These are phyloP conservation scores for Trypoxylon attenuatum DNA, from an alignment of 2,888 invertebrate genomes.

Conservation along the genomic window DNA sequence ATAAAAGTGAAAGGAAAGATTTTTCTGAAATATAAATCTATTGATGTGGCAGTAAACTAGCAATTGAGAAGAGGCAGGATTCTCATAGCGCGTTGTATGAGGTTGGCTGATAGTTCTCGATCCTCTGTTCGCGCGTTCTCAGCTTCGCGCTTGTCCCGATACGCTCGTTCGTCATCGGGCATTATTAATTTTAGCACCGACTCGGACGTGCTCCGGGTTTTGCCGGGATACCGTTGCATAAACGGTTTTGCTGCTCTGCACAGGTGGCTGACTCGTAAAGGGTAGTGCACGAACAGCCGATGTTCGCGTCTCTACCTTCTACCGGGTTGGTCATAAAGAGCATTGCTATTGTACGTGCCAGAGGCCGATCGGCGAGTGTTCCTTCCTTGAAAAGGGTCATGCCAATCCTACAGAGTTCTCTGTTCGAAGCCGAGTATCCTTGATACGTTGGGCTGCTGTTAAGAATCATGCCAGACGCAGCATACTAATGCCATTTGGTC, in stretches of 20 bases:
- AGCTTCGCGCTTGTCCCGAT: background rate
- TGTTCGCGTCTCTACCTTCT: conserved; percentile 17
- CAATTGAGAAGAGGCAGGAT: no score
- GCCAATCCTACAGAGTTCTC: background rate
- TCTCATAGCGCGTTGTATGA: no score
- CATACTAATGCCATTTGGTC: conserved; percentile 43
- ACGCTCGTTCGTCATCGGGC: conserved; percentile 28
- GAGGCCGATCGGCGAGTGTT: conserved; percentile 33
- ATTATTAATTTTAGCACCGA: conserved; percentile 52
- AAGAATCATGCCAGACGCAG: conserved; percentile 36
- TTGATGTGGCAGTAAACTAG: no score
- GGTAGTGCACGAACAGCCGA: conserved; percentile 27
- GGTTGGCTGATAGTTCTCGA: background rate
- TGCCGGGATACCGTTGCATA: conserved; percentile 33
- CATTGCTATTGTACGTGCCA: conserved; percentile 46
- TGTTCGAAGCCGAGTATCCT: conserved; percentile 19
- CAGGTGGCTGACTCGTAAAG: conserved; percentile 54
- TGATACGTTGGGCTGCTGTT: conserved; percentile 13
- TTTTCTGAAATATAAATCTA: no score
- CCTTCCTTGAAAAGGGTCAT: conserved; percentile 22
- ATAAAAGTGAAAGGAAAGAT: background rate
- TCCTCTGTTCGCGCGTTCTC: conserved; percentile 11
- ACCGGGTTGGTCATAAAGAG: conserved; percentile 30
- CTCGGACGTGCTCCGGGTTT: conserved; percentile 34
- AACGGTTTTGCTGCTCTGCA: conserved; percentile 44